Base-by-base conservation (phyloP, 2,888 invertebrate species). In the Timema podura region DNA sequence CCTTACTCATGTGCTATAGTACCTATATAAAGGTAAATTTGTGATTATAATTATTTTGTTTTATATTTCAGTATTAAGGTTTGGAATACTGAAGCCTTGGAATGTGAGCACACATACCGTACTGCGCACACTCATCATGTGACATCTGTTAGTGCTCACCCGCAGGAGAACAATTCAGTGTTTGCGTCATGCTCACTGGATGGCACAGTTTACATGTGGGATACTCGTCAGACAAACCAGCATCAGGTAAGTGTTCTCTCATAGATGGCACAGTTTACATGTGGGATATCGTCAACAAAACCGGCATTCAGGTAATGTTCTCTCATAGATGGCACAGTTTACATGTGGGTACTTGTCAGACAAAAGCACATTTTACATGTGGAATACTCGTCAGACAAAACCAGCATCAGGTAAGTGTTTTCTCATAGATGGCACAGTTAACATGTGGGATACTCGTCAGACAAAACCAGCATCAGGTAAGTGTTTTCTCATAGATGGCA, bases 151-250 rank as follows among this genome's bases (percentile, higher is more conserved):
- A 82, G 83, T 70, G 81, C 82, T 64, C 82, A 85, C 70, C 83
- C 83, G 61, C 77, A 77, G 48, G 82, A 81, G 68, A 79, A 84
- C 74, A 77, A 81, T 71, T 79, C 83, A 73, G 73, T 84, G 49
- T 87, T 87, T 79, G 79, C 83, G 30, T 86, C 88, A 10, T 83
- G 84, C 75, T 79, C 81, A 45, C 78, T 84, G 78, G 87, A 88
- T 79, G 82, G 83, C 68, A 81, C 79, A 76, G 80, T 85, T 5
- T 68, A 80, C 65, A 65, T 80, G 10, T 82, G 81, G 81, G 81
- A 81, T 69, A 73, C 76, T 5, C 77, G 81, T 76, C 77, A 70
- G 10, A 75, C 9, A 78, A 76, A 72, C 80, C 80, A 46, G 81
- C 81, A 0, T 74, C 74, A 51, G 75, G 81, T 80, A 76, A 72